Conservation (phyloP, 2,888 invertebrate species). For the Cataglyphis rosenhaueri region DNA sequence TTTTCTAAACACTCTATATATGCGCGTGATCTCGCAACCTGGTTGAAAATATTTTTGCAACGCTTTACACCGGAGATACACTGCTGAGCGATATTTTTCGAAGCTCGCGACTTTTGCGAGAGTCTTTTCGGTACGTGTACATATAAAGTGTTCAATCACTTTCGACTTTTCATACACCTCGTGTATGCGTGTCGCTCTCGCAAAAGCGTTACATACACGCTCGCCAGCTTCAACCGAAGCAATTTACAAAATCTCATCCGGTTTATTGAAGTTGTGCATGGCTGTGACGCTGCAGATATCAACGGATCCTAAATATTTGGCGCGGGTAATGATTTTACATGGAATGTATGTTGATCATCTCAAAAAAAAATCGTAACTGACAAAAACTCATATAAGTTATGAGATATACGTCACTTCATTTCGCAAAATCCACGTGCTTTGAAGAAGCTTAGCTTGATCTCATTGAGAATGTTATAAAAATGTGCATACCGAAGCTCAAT, state of each 20-base stretch:
- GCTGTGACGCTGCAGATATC: slow-evolving; percentile 54
- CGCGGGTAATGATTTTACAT: slow-evolving; percentile 54
- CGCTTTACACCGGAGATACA: slow-evolving; percentile 47
- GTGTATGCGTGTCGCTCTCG: slow-evolving; percentile 3
- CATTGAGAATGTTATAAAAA: slow-evolving; percentile 18
- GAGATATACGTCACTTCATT: not conserved
- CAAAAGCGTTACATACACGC: slow-evolving; percentile 43
- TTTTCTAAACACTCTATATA: slow-evolving; percentile 18
- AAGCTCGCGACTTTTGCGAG: slow-evolving; percentile 48
- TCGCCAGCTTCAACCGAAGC: slow-evolving; percentile 61
- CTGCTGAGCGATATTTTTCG: slow-evolving; percentile 52
- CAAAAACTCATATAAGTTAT: not conserved
- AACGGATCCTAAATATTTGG: slow-evolving; percentile 23
- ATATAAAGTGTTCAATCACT: slow-evolving; percentile 26
- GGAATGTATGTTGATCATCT: slow-evolving; percentile 44
- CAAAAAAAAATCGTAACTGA: not conserved
- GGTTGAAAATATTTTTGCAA: slow-evolving; percentile 53
- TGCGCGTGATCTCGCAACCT: slow-evolving; percentile 35
- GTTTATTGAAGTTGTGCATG: slow-evolving; percentile 73
- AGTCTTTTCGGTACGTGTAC: slow-evolving; percentile 20
- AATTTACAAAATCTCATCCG: slow-evolving; percentile 77
- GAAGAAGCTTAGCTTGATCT: slow-evolving; percentile 9
- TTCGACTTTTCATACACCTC: slow-evolving; percentile 32
- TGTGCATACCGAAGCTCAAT: not conserved
- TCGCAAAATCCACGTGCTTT: not conserved